Evolutionary conservation across 2,113 vertebrate species (phyloP), one percentile per base, ranked within the genome.

Genomic region (Xyrauchen texanus): DNA sequence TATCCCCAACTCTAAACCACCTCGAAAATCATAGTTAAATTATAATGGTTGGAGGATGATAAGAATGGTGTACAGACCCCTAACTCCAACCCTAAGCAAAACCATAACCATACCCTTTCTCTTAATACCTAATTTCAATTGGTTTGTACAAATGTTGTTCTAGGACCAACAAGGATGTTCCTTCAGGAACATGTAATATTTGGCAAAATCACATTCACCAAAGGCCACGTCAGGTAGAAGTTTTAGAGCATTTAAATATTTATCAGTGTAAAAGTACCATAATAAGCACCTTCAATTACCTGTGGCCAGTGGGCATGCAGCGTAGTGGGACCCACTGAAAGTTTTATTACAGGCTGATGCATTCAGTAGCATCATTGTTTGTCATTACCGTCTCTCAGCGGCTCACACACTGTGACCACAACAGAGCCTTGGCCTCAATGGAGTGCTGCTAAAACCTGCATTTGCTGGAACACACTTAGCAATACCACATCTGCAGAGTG

Each of bases 271-370:
- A 42, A 67, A 70, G 76, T 77, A 62, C 47, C 60, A 72, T 66
- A 77, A 78, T 81, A 84, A 85, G 73, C 73, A 73, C 67, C 11
- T 81, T 81, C 84, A 87, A 87, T 87, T 85, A 87, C 69, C 76
- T 45, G 12, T 58, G 65, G 76, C 81, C 82, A 77, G 71, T 51
- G 68, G 74, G 69, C 78, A 78, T 65, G 65, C 65, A 63, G 68
- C 79, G n/a, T 75, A 64, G 64, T 68, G 81, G 76, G 79, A 81
- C 79, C 5, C 49, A 79, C 69, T 85, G 76, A 84, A 85, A 81
- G 69, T 81, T 81, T 86, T 69, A 84, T 80, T 76, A 73, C 60
- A 63, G 47, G 64, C 57, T 68, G 61, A 82, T 86, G 80, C 75
- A 82, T 82, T 81, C 63, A 7, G 45, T 11, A 55, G 46, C 66